phyloP scores from a whole-genome alignment of 2,888 invertebrate genomes.

The Noctua janthina region DNA sequence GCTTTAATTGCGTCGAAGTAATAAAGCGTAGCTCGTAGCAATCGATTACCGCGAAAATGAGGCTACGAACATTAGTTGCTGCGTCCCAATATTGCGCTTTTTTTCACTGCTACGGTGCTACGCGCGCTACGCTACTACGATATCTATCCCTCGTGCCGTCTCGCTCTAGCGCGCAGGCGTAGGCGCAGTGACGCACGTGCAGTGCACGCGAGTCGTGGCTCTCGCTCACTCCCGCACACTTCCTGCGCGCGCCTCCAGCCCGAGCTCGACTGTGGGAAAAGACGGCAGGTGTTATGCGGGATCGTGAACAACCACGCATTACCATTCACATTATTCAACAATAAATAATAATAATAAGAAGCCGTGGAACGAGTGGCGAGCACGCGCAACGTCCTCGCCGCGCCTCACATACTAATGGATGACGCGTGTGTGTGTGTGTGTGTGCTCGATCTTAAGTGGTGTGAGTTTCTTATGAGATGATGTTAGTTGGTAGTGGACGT shows the following conservation, averaged over 20 bases:
- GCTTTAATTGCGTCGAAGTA: constrained; percentile 36
- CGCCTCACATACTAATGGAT: constrained; percentile 86
- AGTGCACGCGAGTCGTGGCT: constrained; percentile 80
- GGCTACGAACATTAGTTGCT: constrained; percentile 43
- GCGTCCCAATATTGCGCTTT: constrained; percentile 45
- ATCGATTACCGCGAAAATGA: constrained; percentile 55
- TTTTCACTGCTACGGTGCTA: constrained; percentile 60
- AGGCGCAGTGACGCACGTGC: constrained; percentile 81
- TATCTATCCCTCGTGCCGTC: constrained; percentile 76
- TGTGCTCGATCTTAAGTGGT: constrained; percentile 65
- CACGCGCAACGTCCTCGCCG: constrained; percentile 86
- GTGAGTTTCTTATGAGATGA: constrained; percentile 69
- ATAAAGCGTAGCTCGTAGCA: constrained; percentile 39
- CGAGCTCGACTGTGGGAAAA: constrained; percentile 90
- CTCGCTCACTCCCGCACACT: constrained; percentile 85
- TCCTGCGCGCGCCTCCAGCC: constrained; percentile 86
- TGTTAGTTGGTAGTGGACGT: constrained; percentile 76
- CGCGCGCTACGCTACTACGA: constrained; percentile 67
- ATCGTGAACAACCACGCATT: constrained; percentile 91
- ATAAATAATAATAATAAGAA: constrained; percentile 91
- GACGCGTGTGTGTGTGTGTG: constrained; percentile 76
- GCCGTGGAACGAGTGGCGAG: constrained; percentile 89
- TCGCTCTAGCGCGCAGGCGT: constrained; percentile 71
- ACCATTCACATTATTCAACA: constrained; percentile 91
- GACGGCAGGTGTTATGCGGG: constrained; percentile 91